Conservation (phyloP, 1,140 invertebrate species). For the Bombus superbus region DNA sequence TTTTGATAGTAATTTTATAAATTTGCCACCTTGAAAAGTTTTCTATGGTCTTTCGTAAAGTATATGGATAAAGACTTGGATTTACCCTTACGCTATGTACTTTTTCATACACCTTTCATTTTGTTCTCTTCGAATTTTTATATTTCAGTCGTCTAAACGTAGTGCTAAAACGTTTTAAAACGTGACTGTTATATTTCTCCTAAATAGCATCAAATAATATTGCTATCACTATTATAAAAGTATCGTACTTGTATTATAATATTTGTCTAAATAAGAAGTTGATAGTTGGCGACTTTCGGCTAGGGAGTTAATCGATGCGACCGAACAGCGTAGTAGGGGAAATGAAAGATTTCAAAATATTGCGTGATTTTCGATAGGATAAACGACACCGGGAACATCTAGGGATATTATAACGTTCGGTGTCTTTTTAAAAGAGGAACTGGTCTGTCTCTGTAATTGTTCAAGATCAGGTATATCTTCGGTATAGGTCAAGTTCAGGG, state of each 20-base stretch:
- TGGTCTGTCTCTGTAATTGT: neutral
- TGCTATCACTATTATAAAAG: too few species aligned
- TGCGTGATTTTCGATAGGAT: neutral
- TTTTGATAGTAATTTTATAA: neutral
- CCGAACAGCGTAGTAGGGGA: neutral
- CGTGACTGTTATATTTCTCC: neutral
- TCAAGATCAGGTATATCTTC: conserved; percentile 29
- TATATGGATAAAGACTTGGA: neutral
- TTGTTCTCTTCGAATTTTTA: neutral
- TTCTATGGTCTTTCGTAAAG: neutral
- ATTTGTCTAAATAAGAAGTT: neutral
- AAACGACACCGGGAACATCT: neutral
- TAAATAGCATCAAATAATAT: neutral
- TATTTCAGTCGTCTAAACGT: neutral
- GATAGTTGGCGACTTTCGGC: neutral
- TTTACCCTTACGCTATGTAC: neutral
- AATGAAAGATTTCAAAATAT: conserved; percentile 14
- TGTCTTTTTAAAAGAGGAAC: neutral
- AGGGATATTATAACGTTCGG: neutral
- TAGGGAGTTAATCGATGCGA: neutral
- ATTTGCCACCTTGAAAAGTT: neutral
- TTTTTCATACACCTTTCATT: neutral
- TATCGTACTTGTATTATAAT: too few species aligned
- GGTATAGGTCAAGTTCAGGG: conserved; percentile 68
- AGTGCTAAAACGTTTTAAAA: neutral